phyloP scores from a whole-genome alignment of 2,888 invertebrate genomes.

The Parapristionchus giblindavisi region DNA sequence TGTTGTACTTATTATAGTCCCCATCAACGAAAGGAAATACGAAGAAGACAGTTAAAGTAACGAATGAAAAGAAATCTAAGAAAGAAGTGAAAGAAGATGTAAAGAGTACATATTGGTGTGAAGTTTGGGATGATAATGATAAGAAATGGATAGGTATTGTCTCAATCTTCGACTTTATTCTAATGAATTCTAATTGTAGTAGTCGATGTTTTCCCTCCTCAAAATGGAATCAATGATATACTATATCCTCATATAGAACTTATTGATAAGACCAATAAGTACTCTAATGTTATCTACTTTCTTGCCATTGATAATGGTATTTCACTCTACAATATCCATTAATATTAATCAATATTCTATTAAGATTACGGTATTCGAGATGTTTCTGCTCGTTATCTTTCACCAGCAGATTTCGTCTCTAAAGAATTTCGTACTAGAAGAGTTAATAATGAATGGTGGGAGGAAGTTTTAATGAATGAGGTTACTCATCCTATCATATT shows the following conservation, averaged over 20 bases:
- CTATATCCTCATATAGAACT: too few relatives aligned
- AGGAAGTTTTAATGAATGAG: constrained; percentile 6
- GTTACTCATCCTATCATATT: background rate
- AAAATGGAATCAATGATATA: too few relatives aligned
- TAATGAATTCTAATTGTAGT: background rate
- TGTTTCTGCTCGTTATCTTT: constrained; percentile 23
- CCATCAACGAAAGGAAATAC: background rate
- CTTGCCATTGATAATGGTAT: background rate
- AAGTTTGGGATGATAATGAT: constrained; percentile 5
- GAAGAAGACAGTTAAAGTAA: background rate
- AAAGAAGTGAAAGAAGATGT: background rate
- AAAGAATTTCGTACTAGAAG: constrained; percentile 6
- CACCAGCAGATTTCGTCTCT: background rate
- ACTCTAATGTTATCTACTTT: background rate
- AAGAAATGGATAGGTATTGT: constrained; percentile 23
- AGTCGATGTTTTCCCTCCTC: background rate
- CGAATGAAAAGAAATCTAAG: background rate
- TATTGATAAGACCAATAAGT: too few relatives aligned
- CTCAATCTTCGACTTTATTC: background rate
- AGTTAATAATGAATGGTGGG: constrained; percentile 18
- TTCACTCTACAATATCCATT: too few relatives aligned
- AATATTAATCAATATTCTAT: too few relatives aligned
- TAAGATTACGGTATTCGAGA: background rate
- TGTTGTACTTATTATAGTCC: background rate
- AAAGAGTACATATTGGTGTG: constrained; percentile 18